Evolutionary conservation across 92 coral and sea anemone species (phyloP), one percentile per base, ranked within the genome.

Genomic region (Paragorgia papillata): DNA sequence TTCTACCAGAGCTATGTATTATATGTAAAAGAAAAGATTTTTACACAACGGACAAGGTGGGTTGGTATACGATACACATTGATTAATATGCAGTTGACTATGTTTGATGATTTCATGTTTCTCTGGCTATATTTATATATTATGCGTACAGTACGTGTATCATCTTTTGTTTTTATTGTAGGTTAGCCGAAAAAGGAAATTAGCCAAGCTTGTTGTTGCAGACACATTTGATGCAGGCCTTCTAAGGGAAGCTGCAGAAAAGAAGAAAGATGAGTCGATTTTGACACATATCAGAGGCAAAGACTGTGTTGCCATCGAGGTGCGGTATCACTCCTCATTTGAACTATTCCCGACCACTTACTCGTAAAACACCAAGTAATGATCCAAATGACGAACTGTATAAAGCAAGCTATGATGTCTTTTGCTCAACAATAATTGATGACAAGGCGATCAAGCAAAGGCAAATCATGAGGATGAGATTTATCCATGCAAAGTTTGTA

Each of bases 221-320:
- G 57, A 67, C 26, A 67, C 74, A 12, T 41, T 25, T 24, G 57
- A 67, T 49, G 74, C 57, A 7, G 74, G 74, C 9, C 74, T 65
- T 65, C 37, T 65, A 41, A 31, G 73, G 31, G 51, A 33, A 32
- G 73, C 73, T 65, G 73, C 73, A 41, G 73, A 65, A 37, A 65
- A 19, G 54, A 65, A 65, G 37, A 65, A 65, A 19, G 73, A 65
- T 39, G 73, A 65, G 29, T 41, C 50, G 7, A 65, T 65, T 43
- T 46, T 68, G 31, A 40, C 75, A 46, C 57, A 68, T 3, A 68
- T 68, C 24, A 68, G 75, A 68, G 75, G 58, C 50, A 68, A 68
- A 25, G 75, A 68, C 59, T 68, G 75, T 69, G 76, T 69, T 27
- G 61, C 76, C 25, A 69, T 30, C 14, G 76, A 69, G 24, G 76